Percentiles rank a stretch among this genome's conserved stretches.
These are phyloP conservation scores for Ditula angustiorana DNA, from an alignment of 2,888 invertebrate species.

Conservation along the genomic window DNA sequence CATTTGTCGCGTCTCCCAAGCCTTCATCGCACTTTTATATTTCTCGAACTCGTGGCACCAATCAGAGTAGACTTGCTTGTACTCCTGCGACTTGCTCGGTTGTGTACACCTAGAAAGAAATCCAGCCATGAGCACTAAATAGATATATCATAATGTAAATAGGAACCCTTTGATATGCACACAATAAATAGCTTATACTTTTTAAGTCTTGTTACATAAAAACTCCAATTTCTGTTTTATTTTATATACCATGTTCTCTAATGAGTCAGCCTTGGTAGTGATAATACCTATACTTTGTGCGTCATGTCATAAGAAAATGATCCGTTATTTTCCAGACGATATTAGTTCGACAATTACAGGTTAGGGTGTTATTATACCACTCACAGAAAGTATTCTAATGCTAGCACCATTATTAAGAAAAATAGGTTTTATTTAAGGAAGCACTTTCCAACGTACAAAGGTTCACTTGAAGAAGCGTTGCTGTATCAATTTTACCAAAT, in stretches of 20 bases:
- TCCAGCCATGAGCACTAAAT: background rate
- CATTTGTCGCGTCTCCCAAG: conserved; percentile 87
- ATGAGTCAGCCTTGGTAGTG: conserved; percentile 13
- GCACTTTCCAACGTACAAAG: too few relatives aligned
- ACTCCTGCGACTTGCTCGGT: conserved; percentile 85
- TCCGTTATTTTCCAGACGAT: background rate
- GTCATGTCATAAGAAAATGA: conserved; percentile 5
- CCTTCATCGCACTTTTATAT: conserved; percentile 88
- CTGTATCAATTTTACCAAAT: too few relatives aligned
- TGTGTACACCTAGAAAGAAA: conserved; percentile 79
- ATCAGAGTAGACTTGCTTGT: conserved; percentile 88
- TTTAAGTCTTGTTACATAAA: too few relatives aligned
- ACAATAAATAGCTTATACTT: too few relatives aligned
- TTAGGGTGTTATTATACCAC: conserved; percentile 5
- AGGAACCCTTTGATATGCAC: too few relatives aligned
- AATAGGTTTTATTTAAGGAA: background rate
- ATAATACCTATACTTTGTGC: conserved; percentile 10
- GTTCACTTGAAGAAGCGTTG: too few relatives aligned
- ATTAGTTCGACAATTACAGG: conserved; percentile 1
- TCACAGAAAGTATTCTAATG: background rate
- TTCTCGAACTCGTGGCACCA: conserved; percentile 91
- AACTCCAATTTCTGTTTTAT: background rate
- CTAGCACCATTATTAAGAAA: background rate
- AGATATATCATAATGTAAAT: background rate
- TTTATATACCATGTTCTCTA: background rate